phyloP scores from a whole-genome alignment of 2,888 invertebrate genomes.

The Lepetodrilus schrolli region DNA sequence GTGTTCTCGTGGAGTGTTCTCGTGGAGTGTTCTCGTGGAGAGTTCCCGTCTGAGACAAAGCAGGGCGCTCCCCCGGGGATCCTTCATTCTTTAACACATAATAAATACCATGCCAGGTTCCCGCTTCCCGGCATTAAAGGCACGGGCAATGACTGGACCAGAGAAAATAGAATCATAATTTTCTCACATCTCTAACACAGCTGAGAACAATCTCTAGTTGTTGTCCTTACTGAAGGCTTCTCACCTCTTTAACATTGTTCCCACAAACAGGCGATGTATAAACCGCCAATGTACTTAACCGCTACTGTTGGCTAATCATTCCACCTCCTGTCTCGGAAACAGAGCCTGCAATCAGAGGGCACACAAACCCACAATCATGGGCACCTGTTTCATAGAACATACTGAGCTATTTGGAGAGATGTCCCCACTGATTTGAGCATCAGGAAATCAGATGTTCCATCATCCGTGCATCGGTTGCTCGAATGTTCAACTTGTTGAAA shows the following conservation, averaged over 20 bases:
- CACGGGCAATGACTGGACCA: background rate
- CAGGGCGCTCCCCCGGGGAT: conserved; percentile 1
- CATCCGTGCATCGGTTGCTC: too few species aligned
- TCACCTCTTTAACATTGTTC: conserved; percentile 25
- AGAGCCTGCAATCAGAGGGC: background rate
- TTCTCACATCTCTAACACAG: conserved; percentile 23
- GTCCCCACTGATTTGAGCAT: too few species aligned
- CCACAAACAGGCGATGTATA: conserved; percentile 25
- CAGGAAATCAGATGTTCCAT: too few species aligned
- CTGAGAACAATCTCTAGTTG: conserved; percentile 29
- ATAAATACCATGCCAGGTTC: background rate
- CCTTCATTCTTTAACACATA: conserved; percentile 6
- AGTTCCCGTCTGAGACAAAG: conserved; percentile 15
- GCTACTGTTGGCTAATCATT: background rate
- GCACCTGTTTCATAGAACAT: conserved; percentile 5
- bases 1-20: too few species aligned
- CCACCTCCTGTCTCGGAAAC: conserved; percentile 1
- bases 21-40: too few species aligned
- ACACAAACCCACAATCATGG: too few species aligned
- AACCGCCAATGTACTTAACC: conserved; percentile 17
- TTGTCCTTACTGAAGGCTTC: conserved; percentile 11
- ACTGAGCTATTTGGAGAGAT: too few species aligned
- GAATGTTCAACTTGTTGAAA: too few species aligned
- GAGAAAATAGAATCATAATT: conserved; percentile 18
- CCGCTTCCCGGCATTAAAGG: conserved; percentile 23